A percentile compares a stretch with the other conserved stretches of the same genome.
Evolutionary conservation across 2,113 vertebrate genomes (phyloP).

Genomic region (Cyanocitta stelleri): DNA sequence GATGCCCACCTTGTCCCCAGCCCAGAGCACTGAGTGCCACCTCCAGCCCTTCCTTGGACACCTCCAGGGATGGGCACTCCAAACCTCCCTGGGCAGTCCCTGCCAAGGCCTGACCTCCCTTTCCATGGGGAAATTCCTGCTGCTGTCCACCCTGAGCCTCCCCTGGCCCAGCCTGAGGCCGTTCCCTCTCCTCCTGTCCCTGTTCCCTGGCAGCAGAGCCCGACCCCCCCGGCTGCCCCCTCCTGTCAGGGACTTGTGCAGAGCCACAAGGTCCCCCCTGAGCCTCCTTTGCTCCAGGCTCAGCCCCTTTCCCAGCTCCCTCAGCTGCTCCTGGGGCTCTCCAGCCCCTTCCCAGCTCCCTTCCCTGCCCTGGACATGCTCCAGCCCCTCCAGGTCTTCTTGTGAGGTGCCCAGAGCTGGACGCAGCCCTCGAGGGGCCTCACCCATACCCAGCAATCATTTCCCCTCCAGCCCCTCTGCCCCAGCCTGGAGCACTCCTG

Average conservation of each 20-base stretch:
- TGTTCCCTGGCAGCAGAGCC: not conserved
- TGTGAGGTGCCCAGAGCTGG: not conserved
- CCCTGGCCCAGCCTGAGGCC: not conserved
- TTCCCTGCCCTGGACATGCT: not conserved
- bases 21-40: not conserved
- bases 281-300: not conserved
- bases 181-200: not conserved
- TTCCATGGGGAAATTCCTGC: not conserved
- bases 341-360: not conserved
- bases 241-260: not conserved
- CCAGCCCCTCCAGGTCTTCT: not conserved
- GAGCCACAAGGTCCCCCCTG: not conserved
- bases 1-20: not conserved
- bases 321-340: not conserved
- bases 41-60: not conserved
- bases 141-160: not conserved
- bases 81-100: not conserved
- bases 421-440: accelerated
- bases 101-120: not conserved
- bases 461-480: not conserved
- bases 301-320: not conserved
- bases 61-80: not conserved
- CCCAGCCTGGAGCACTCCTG: not conserved
- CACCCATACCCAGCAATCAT: not conserved
- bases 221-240: not conserved